Conservation (phyloP, 2,888 invertebrate genomes). For the Oithona nana region DNA sequence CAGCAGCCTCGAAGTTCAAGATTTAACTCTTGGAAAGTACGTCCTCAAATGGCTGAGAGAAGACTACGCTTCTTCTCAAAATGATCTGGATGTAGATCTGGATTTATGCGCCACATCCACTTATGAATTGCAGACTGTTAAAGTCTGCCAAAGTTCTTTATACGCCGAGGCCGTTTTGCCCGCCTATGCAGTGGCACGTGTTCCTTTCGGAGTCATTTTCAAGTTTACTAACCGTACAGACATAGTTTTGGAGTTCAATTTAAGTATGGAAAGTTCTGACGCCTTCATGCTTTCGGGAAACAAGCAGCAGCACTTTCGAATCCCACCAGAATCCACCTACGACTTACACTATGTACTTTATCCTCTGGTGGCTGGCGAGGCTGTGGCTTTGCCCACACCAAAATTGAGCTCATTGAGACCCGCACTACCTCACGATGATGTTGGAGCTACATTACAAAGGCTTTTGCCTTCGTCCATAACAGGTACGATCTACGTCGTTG, state of each 20-base stretch:
- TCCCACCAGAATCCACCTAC: slow-evolving; percentile 28
- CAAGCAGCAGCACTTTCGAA: slow-evolving; percentile 37
- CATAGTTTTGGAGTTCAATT: slow-evolving; percentile 47
- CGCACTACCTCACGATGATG: neutral
- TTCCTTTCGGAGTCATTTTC: slow-evolving; percentile 47
- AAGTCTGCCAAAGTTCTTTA: neutral
- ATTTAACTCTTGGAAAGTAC: slow-evolving; percentile 7
- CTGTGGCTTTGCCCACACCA: slow-evolving; percentile 42
- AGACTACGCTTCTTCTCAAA: neutral
- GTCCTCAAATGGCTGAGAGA: slow-evolving; percentile 4
- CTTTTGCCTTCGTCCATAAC: neutral
- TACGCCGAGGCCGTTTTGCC: slow-evolving; percentile 30
- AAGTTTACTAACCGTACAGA: slow-evolving; percentile 49
- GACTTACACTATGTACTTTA: slow-evolving; percentile 49
- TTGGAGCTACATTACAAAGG: neutral
- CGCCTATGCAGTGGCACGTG: slow-evolving; percentile 49
- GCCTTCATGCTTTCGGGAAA: slow-evolving; percentile 90
- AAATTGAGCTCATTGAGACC: slow-evolving; percentile 26
- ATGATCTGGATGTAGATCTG: neutral
- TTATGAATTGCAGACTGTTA: slow-evolving; percentile 1
- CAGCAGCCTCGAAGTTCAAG: slow-evolving; percentile 6
- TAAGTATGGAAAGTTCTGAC: slow-evolving; percentile 62
- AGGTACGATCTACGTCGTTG: neutral
- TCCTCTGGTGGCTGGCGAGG: slow-evolving; percentile 49
- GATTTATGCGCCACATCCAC: neutral